Conservation (phyloP, 2,888 invertebrate genomes). For the Neoaliturus tenellus region DNA sequence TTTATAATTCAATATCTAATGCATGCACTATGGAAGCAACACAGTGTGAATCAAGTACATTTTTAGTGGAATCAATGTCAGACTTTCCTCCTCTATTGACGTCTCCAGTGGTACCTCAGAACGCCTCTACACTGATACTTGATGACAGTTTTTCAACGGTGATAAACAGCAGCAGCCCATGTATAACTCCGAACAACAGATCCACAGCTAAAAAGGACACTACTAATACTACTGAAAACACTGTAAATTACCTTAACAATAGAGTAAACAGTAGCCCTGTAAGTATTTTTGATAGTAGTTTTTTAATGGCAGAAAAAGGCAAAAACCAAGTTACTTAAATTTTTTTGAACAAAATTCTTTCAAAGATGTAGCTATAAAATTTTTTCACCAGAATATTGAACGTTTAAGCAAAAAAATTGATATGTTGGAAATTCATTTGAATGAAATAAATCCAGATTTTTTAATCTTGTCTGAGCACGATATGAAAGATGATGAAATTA, state of each 20-base stretch:
- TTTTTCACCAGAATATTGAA: conserved; percentile 17
- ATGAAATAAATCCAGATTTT: conserved; percentile 2
- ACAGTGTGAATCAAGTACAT: background rate
- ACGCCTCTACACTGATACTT: background rate
- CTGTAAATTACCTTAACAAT: too few relatives aligned
- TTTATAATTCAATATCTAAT: conserved; percentile 7
- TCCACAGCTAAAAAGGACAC: background rate
- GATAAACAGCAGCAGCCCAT: background rate
- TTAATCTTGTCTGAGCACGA: conserved; percentile 14
- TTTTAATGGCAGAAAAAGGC: background rate
- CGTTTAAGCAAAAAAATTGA: background rate
- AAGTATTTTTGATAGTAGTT: background rate
- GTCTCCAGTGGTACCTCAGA: background rate
- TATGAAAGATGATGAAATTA: conserved; percentile 21
- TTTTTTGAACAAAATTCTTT: background rate
- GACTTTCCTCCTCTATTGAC: conserved; percentile 9
- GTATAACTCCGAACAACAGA: background rate
- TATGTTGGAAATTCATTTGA: conserved; percentile 5
- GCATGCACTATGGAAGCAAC: background rate
- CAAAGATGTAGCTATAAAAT: background rate
- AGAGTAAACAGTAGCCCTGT: background rate
- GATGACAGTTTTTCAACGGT: background rate
- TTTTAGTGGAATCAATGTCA: conserved; percentile 9
- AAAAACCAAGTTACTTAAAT: background rate
- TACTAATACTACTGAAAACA: background rate